Percentiles rank a stretch among this genome's conserved stretches.
phyloP scores from a whole-genome alignment of 2,797 vertebrate species.

The Brotogeris chrysoptera region DNA sequence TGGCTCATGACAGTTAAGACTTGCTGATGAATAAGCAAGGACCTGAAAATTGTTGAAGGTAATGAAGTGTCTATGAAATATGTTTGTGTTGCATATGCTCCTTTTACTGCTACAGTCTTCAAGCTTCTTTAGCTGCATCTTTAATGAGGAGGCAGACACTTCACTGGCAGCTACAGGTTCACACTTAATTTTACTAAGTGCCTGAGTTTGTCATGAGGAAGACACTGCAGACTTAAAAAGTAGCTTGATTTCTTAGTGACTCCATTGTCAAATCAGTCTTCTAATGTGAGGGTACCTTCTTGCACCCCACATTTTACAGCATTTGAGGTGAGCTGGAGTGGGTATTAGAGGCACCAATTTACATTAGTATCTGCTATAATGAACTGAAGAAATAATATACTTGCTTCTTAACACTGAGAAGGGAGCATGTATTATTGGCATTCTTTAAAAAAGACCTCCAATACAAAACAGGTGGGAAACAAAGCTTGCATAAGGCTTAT shows the following conservation, averaged over 20 bases:
- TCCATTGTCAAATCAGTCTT: neutral
- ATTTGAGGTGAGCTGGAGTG: neutral
- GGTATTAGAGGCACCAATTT: neutral
- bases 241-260: neutral
- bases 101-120: slow-evolving; percentile 36
- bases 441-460: neutral
- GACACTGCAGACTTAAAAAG: neutral
- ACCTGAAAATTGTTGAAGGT: slow-evolving; percentile 30
- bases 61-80: slow-evolving; percentile 51
- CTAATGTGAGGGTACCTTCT: neutral
- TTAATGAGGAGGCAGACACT: slow-evolving; percentile 16
- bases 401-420: neutral
- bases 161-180: neutral
- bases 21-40: slow-evolving; percentile 41
- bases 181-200: slow-evolving; percentile 13
- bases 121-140: slow-evolving; percentile 4
- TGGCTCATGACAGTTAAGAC: neutral
- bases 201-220: neutral
- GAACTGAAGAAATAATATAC: neutral
- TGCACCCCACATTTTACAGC: neutral
- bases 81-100: slow-evolving; percentile 20
- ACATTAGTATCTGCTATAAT: neutral
- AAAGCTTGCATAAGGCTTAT: neutral
- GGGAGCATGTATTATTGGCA: neutral
- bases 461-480: neutral